Evolutionary conservation across 2,888 invertebrate genomes (phyloP).

Genomic region (Lepidocyrtoides sp.): DNA sequence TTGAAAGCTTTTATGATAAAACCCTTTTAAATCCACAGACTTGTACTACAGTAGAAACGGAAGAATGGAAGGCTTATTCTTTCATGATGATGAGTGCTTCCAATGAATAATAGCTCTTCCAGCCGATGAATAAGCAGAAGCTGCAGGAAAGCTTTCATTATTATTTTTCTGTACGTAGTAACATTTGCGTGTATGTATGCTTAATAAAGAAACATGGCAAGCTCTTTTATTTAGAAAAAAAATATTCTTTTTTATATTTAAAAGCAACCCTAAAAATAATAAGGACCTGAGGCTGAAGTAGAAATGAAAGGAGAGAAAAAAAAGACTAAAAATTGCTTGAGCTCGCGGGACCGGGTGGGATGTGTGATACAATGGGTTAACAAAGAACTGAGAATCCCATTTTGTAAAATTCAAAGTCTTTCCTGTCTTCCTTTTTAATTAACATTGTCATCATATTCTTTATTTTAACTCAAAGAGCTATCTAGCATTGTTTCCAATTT

Average conservation of each 20-base stretch:
- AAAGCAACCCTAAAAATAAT: slow-evolving; percentile 41
- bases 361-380: background rate
- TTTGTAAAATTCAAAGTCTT: background rate
- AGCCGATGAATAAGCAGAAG: background rate
- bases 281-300: slow-evolving; percentile 1
- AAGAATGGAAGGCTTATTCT: slow-evolving; percentile 39
- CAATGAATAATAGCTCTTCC: slow-evolving; percentile 38
- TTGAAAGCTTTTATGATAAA: slow-evolving; percentile 66
- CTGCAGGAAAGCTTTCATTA: slow-evolving; percentile 30
- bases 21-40: slow-evolving; percentile 47
- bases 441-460: background rate
- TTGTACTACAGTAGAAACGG: background rate
- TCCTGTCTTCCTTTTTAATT: slow-evolving; percentile 27
- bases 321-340: slow-evolving; percentile 16
- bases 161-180: background rate
- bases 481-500: background rate
- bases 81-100: slow-evolving; percentile 33
- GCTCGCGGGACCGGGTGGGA: background rate
- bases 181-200: no score
- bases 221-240: slow-evolving; percentile 12
- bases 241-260: slow-evolving; percentile 31
- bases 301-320: background rate
- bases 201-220: background rate
- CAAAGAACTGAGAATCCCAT: slow-evolving; percentile 3
- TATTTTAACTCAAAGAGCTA: background rate